A percentile compares a stretch with the other conserved stretches of the same genome.
Evolutionary conservation across 1,140 invertebrate species (phyloP).

Genomic region (Globodera ellingtonae): DNA sequence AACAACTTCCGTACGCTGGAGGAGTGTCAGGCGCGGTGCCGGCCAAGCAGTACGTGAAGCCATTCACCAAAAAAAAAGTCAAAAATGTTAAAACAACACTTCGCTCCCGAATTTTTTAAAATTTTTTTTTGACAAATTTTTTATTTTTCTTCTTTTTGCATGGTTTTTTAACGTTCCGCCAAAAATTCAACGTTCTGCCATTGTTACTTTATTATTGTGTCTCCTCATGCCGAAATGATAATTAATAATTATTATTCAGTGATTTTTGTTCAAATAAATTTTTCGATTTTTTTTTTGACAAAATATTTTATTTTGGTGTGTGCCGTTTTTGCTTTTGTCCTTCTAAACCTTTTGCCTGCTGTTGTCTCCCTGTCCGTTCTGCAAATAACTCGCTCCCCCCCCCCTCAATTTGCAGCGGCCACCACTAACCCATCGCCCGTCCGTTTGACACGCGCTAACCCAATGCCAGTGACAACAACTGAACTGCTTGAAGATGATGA

Average conservation of each 20-base stretch:
- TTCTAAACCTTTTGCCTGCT: not conserved
- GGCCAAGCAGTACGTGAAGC: constrained; percentile 18
- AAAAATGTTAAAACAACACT: constrained; percentile 71
- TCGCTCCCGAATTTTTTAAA: not conserved
- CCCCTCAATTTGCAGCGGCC: not conserved
- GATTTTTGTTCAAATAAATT: not conserved
- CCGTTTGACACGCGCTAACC: constrained; percentile 9
- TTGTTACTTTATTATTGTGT: too few relatives aligned
- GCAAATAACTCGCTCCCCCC: not conserved
- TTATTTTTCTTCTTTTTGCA: too few relatives aligned
- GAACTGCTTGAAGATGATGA: not conserved
- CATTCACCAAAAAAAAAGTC: constrained; percentile 69
- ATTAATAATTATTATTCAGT: not conserved
- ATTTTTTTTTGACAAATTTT: not conserved
- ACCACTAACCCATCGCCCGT: constrained; percentile 5
- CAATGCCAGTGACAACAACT: not conserved
- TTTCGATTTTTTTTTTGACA: not conserved
- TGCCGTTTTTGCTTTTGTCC: not conserved
- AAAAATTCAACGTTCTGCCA: too few relatives aligned
- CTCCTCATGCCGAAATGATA: not conserved
- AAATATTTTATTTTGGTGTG: not conserved
- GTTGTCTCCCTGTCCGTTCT: not conserved
- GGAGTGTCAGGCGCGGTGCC: constrained; percentile 52
- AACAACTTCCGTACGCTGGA: constrained; percentile 73
- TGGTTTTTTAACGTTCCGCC: too few relatives aligned